Percentiles rank a stretch among this genome's conserved stretches.
These are phyloP conservation scores for Hylia prasina DNA, from an alignment of 2,113 vertebrate species.

Conservation along the genomic window DNA sequence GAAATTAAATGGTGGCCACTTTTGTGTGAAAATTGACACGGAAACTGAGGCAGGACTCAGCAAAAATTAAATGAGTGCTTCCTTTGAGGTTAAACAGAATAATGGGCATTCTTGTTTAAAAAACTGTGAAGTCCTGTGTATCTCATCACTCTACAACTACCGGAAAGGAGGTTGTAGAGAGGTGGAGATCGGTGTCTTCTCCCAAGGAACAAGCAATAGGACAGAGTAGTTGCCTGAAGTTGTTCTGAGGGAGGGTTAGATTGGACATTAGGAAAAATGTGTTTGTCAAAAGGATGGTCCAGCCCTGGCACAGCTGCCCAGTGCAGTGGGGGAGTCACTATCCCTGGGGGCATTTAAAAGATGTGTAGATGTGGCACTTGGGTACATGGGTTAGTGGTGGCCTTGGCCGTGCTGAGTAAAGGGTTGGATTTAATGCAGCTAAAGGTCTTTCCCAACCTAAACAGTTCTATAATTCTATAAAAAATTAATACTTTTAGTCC, in stretches of 20 bases:
- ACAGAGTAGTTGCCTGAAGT: background rate
- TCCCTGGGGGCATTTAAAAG: background rate
- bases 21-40: background rate
- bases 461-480: background rate
- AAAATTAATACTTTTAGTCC: background rate
- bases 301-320: background rate
- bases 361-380: background rate
- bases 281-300: background rate
- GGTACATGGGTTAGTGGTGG: background rate
- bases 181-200: background rate
- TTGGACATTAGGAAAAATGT: background rate
- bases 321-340: accelerated
- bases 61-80: background rate
- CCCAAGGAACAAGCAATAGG: background rate
- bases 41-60: background rate
- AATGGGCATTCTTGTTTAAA: background rate
- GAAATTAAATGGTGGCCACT: background rate
- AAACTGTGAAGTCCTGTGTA: background rate
- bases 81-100: background rate
- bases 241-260: accelerated
- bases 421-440: background rate
- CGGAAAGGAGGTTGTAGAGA: background rate
- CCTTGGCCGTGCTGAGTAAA: background rate
- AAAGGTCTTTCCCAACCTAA: background rate
- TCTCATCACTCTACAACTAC: background rate